A percentile compares a stretch with the other conserved stretches of the same genome.
Conservation (phyloP, 2,113 vertebrate species). For the Anser cygnoides region DNA sequence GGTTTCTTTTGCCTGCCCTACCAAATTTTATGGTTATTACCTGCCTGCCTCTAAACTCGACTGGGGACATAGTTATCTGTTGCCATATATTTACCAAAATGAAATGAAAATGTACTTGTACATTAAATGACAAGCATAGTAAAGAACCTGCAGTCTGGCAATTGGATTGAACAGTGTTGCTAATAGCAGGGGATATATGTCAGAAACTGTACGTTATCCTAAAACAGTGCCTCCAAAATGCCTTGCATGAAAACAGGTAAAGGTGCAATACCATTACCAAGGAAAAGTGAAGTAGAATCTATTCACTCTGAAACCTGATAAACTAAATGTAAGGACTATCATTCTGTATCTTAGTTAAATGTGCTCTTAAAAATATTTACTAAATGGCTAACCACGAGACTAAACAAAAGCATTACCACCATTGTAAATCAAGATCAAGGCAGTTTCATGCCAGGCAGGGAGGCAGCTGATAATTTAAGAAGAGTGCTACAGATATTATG, state of each 20-base stretch:
- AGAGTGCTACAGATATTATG: constrained; percentile 64
- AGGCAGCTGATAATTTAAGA: constrained; percentile 67
- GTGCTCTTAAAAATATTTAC: constrained; percentile 74
- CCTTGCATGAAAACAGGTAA: constrained; percentile 32
- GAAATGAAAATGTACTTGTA: not conserved
- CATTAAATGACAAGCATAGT: not conserved
- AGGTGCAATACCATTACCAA: not conserved
- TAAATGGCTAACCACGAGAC: constrained; percentile 73
- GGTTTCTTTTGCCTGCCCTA: not conserved
- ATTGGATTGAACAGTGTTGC: not conserved
- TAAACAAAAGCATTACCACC: constrained; percentile 76
- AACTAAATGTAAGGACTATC: constrained; percentile 53
- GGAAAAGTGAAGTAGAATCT: not conserved
- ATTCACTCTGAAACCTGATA: not conserved
- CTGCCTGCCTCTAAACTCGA: not conserved
- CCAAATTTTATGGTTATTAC: not conserved
- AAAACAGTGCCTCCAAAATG: not conserved
- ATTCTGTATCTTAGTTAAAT: constrained; percentile 61
- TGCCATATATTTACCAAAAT: not conserved
- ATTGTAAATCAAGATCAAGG: constrained; percentile 78
- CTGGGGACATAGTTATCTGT: not conserved
- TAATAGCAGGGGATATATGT: not conserved
- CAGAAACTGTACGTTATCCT: not conserved
- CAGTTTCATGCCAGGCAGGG: constrained; percentile 72
- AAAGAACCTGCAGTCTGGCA: not conserved